phyloP scores from a whole-genome alignment of 1,140 invertebrate genomes.

The Pseudomyrmex cubaensis region DNA sequence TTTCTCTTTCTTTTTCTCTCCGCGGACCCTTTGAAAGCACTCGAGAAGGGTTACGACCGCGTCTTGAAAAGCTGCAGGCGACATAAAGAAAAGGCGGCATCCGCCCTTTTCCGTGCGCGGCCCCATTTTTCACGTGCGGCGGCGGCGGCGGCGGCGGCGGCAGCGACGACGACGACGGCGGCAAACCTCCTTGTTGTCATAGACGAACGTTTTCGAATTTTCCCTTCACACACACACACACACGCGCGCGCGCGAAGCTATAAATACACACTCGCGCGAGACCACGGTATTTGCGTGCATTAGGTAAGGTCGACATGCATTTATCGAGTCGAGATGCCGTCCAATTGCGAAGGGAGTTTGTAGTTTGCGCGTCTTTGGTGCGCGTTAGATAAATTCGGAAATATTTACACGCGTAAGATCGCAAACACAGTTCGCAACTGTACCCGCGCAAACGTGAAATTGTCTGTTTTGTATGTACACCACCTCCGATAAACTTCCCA shows the following conservation, averaged over 20 bases:
- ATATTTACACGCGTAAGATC: slow-evolving; percentile 12
- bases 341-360: slow-evolving; percentile 7
- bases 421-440: background rate
- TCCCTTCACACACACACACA: background rate
- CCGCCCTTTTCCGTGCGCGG: slow-evolving; percentile 28
- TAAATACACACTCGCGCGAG: background rate
- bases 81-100: slow-evolving; percentile 54
- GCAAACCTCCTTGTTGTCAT: slow-evolving; percentile 21
- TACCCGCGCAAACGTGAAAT: background rate
- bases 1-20: background rate
- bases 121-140: slow-evolving; percentile 32
- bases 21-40: slow-evolving; percentile 32
- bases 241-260: background rate
- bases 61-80: slow-evolving; percentile 50
- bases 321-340: slow-evolving; percentile 34
- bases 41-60: slow-evolving; percentile 57
- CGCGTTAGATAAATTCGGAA: slow-evolving; percentile 28
- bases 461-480: background rate
- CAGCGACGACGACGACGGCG: background rate
- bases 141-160: background rate
- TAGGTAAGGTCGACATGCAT: slow-evolving; percentile 23
- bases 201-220: slow-evolving; percentile 46
- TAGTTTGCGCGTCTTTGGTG: background rate
- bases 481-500: background rate
- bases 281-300: background rate